Evolutionary conservation across 1,140 invertebrate species (phyloP).

Genomic region (Hylaeus anthracinus): DNA sequence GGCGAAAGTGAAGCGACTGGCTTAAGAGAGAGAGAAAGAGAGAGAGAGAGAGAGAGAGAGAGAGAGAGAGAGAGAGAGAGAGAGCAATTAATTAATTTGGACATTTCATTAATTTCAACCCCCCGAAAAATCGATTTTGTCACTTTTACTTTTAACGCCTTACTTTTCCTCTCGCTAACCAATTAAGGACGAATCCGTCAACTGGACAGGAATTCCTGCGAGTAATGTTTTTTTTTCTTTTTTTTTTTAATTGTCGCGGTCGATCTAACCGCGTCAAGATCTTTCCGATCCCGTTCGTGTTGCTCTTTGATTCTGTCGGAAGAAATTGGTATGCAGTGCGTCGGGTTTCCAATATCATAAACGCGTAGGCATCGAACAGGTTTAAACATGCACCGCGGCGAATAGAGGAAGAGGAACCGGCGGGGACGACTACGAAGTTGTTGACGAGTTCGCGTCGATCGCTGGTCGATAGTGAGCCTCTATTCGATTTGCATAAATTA

Average conservation of each 20-base stretch:
- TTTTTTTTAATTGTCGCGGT: neutral
- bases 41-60: no score
- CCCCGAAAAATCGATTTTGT: no score
- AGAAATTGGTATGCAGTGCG: constrained; percentile 2
- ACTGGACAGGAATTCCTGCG: no score
- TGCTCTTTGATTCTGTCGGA: neutral
- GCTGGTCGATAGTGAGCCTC: constrained; percentile 59
- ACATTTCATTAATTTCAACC: no score
- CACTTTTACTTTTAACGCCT: no score
- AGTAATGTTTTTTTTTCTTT: neutral
- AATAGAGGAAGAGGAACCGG: constrained; percentile 32
- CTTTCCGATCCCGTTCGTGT: neutral
- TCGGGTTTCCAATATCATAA: constrained; percentile 32
- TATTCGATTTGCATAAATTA: constrained; percentile 72
- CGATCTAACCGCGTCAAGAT: neutral
- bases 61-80: no score
- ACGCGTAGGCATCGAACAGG: constrained; percentile 43
- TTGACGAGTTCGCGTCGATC: constrained; percentile 56
- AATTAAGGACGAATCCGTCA: neutral
- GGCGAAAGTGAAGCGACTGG: no score
- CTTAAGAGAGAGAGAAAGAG: no score
- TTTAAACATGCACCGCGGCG: constrained; percentile 11
- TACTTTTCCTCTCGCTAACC: neutral
- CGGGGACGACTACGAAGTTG: constrained; percentile 26
- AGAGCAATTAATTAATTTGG: no score